Evolutionary conservation across 1,140 invertebrate species (phyloP).

Genomic region (Brachionus manjavacas): DNA sequence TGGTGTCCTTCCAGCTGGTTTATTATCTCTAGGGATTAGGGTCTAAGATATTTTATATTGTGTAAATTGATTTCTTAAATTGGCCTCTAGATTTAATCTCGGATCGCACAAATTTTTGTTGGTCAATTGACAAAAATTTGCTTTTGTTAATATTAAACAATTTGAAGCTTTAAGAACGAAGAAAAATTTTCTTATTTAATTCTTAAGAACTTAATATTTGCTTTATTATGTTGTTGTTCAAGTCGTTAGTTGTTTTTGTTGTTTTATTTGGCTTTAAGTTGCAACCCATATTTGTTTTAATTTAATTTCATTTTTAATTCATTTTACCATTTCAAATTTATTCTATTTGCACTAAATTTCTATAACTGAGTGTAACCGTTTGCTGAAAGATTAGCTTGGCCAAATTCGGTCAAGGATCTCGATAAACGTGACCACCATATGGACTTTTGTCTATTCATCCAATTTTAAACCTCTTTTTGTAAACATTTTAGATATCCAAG

Average conservation of each 20-base stretch:
- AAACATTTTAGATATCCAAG: slow-evolving; percentile 13
- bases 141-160: neutral
- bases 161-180: neutral
- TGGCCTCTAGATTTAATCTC: neutral
- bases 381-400: neutral
- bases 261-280: slow-evolving; percentile 10
- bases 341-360: neutral
- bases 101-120: neutral
- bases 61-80: neutral
- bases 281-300: slow-evolving; percentile 34
- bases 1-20: neutral
- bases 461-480: neutral
- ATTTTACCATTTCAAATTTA: neutral
- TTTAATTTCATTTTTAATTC: slow-evolving; percentile 22
- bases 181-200: neutral
- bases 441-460: neutral
- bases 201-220: slow-evolving; percentile 37
- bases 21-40: neutral
- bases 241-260: neutral
- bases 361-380: neutral
- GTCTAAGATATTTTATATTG: neutral
- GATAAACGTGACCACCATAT: neutral
- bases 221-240: neutral
- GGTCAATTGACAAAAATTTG: neutral
- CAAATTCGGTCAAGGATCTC: neutral